These are phyloP conservation scores for Limenitis camilla DNA, from an alignment of 2,888 invertebrate genomes.

Conservation along the genomic window DNA sequence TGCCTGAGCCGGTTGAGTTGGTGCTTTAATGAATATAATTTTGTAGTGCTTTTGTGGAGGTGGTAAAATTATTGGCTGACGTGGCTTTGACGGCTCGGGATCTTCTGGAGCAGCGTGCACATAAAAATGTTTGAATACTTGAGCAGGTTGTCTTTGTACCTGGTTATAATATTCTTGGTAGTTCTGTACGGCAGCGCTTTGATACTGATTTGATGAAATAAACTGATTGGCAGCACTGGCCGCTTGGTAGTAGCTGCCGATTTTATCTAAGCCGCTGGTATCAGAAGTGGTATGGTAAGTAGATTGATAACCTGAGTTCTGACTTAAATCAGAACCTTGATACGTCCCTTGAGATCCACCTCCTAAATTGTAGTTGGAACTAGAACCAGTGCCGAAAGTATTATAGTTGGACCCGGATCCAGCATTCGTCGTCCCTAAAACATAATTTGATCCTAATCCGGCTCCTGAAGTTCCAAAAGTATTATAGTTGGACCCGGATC, in stretches of 20 bases:
- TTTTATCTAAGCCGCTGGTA: constrained; percentile 22
- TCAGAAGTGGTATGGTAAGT: constrained; percentile 22
- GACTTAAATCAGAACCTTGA: constrained; percentile 17
- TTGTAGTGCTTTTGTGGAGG: constrained; percentile 85
- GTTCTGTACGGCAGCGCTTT: constrained; percentile 30
- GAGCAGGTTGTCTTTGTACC: constrained; percentile 82
- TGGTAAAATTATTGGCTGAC: constrained; percentile 74
- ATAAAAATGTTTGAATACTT: constrained; percentile 76
- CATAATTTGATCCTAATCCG: too few species aligned
- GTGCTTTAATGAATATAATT: constrained; percentile 86
- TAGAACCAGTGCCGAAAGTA: constrained; percentile 10
- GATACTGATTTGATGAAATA: constrained; percentile 32
- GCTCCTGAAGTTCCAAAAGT: constrained; percentile 8
- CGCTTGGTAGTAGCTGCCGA: constrained; percentile 27
- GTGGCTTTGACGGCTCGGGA: constrained; percentile 68
- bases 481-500: constrained; percentile 7
- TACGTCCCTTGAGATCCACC: constrained; percentile 20
- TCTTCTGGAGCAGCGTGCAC: constrained; percentile 67
- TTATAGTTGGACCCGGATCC: constrained; percentile 18
- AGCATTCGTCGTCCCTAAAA: too few species aligned
- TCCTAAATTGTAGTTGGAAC: constrained; percentile 31
- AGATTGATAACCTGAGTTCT: constrained; percentile 28
- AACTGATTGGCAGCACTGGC: constrained; percentile 30
- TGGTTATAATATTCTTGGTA: constrained; percentile 78
- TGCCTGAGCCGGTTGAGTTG: constrained; percentile 76